Evolutionary conservation across 2,888 invertebrate genomes (phyloP), one percentile per base, ranked within the genome.

Genomic region (Tricholauxania praeusta): DNA sequence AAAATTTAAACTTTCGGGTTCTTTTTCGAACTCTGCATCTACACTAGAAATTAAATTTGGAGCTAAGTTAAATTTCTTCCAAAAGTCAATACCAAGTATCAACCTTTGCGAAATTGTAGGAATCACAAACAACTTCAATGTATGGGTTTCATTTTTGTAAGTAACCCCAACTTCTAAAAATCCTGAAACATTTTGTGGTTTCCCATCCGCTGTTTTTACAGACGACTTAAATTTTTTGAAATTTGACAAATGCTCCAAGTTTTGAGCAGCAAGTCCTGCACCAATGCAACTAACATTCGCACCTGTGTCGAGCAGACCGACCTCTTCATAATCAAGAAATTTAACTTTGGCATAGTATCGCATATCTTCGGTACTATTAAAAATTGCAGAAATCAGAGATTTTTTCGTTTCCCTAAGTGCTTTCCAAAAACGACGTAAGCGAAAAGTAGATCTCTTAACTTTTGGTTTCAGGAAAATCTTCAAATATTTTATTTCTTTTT

Each of bases 361-460:
- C 19, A 57, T 57, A n/a, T n/a, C 57, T 19, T 19, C 19, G 57
- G 12, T 57, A 19, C 19, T 19, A 57, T 15, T 10, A 19, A 57
- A 15, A 57, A 57, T 57, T 57, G 57, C 57, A 12, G 71, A 67
- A n/a, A 74, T 12, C 52, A 74, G 68, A 12, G 57, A 52, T 22
- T 72, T 68, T 32, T n/a, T 67, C 32, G 60, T 63, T 19, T 49
- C 15, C 17, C 57, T 15, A 19, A 57, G 57, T 12, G n/a, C 57
- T 57, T 57, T 57, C 57, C 57, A 57, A 57, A 57, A 57, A 17
- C 19, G n/a, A 57, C 57, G 57, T 19, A 57, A 17, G 12, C 57
- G 57, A 17, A 19, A n/a, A 17, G 57, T 57, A 17, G 57, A 57
- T 57, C 57, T 15, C 17, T 57, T 57, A 57, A 19, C 19, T 57